These are phyloP conservation scores for Eriosoma lanigerum DNA, from an alignment of 1,140 invertebrate species.

Conservation along the genomic window DNA sequence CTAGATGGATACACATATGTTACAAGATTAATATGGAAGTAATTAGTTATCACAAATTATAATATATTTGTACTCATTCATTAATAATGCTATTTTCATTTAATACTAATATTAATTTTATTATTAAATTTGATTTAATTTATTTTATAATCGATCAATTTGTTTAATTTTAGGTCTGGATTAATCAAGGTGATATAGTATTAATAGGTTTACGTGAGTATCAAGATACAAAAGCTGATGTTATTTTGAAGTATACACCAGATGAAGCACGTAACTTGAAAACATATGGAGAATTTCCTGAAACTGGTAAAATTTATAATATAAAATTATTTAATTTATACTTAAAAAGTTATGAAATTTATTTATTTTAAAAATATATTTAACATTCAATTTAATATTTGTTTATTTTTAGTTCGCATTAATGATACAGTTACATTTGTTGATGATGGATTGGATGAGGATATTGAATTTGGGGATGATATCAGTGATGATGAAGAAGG, in stretches of 20 bases:
- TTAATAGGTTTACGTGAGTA: slow-evolving; percentile 95
- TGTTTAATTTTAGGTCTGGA: slow-evolving; percentile 75
- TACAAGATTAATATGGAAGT: too few species aligned
- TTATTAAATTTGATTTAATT: too few species aligned
- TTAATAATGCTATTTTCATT: too few species aligned
- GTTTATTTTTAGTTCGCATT: slow-evolving; percentile 71
- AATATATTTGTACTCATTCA: too few species aligned
- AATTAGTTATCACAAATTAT: too few species aligned
- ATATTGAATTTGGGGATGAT: slow-evolving; percentile 92
- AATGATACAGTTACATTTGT: slow-evolving; percentile 92
- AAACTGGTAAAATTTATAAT: slow-evolving; percentile 64
- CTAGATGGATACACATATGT: too few species aligned
- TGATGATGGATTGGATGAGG: slow-evolving; percentile 90
- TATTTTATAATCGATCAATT: too few species aligned
- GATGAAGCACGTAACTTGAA: slow-evolving; percentile 99
- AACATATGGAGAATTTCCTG: slow-evolving; percentile 98
- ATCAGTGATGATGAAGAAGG: slow-evolving; percentile 84
- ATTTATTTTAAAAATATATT: not conserved
- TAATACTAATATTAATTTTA: too few species aligned
- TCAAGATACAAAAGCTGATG: slow-evolving; percentile 99
- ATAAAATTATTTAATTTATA: too few species aligned
- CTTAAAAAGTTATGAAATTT: too few species aligned
- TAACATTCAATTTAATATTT: not conserved
- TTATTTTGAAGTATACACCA: slow-evolving; percentile 98
- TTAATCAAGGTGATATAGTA: slow-evolving; percentile 98